Conservation (phyloP, 2,113 vertebrate genomes). For the Dasypus novemcinctus region DNA sequence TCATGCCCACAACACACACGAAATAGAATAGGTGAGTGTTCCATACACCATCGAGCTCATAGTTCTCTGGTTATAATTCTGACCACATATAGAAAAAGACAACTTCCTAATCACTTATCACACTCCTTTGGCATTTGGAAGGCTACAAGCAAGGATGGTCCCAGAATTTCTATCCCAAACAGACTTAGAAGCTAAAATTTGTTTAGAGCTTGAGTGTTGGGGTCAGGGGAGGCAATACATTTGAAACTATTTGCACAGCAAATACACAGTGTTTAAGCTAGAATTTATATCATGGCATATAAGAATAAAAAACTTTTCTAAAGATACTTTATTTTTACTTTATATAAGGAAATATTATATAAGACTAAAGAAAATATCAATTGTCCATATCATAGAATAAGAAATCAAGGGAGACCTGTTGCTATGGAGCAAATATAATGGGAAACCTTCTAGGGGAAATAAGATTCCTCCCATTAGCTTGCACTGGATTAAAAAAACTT, state of each 20-base stretch:
- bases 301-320: not conserved
- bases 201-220: not conserved
- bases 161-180: not conserved
- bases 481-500: not conserved
- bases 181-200: not conserved
- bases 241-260: not conserved
- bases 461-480: not conserved
- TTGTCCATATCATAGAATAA: not conserved
- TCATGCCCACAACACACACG: slow-evolving; percentile 73
- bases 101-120: slow-evolving; percentile 48
- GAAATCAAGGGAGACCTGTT: not conserved
- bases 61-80: slow-evolving; percentile 70
- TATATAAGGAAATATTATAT: not conserved
- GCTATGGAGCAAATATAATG: not conserved
- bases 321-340: slow-evolving; percentile 22
- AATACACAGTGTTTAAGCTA: not conserved
- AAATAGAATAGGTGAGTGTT: slow-evolving; percentile 69
- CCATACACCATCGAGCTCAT: slow-evolving; percentile 50
- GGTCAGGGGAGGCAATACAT: not conserved
- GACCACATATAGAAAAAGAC: slow-evolving; percentile 50
- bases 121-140: slow-evolving; percentile 37
- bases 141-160: not conserved
- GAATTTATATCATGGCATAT: not conserved
- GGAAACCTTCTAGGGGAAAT: not conserved
- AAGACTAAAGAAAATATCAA: not conserved